Base-by-base conservation (phyloP, 2,113 vertebrate species). In the Haplochromis burtoni region DNA sequence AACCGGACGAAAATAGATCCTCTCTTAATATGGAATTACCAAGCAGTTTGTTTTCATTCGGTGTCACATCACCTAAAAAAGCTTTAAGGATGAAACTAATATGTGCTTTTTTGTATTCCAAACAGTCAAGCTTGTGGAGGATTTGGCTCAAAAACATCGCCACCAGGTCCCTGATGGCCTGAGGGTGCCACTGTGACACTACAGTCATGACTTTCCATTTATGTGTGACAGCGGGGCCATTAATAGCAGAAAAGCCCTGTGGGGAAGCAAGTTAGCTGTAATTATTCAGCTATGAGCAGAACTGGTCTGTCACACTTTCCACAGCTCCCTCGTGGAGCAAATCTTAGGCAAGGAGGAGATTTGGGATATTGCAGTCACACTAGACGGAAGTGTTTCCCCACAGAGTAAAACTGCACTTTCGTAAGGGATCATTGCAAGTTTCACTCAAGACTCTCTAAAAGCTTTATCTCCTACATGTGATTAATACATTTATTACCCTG, bases 201-300 rank as follows among this genome's bases (percentile, higher is more conserved):
- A 21, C 55, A 10, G 51, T 35, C 8, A 4, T 31, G 21, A 80
- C 71, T 89, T 84, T 68, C 89, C 86, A 87, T 94, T 91, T 88
- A 54, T 3, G 61, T 45, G 86, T 90, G 87, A 82, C 91, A 55
- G 84, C 19, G 17, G 14, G 76, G 63, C 76, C 73, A 40, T 89
- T 90, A 80, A 91, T 85, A 87, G 87, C 87, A 55, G 71, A 12
- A 7, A 82, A 71, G 76, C 73, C 90, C 94, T 71, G 79, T 68
- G 83, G 78, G 86, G 57, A 55, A 51, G 80, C 45, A 73, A 89
- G 87, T 91, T 85, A 90, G 83, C 81, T 49, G 92, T 94, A 93
- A 93, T 91, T 92, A 93, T 86, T 91, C 85, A 90, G 86, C 35
- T 82, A 81, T 33, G 86, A 86, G 87, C 47, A 13, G 83, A 82